Percentiles rank a stretch among this genome's conserved stretches.
These are phyloP conservation scores for Gerosis bhagava DNA, from an alignment of 2,888 invertebrate species.

Conservation along the genomic window DNA sequence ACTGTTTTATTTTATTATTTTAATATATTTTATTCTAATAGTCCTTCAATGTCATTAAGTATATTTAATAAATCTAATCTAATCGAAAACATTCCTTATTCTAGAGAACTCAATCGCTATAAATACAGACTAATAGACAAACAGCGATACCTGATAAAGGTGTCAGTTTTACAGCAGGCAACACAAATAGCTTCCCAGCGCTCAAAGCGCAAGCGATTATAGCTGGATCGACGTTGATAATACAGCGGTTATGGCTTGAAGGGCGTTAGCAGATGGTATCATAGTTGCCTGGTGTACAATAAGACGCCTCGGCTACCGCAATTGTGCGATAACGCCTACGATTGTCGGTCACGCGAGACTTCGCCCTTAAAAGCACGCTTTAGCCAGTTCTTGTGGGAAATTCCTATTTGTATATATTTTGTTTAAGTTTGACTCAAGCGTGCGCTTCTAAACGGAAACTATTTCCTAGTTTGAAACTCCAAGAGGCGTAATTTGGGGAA, in stretches of 20 bases:
- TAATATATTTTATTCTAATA: too few relatives aligned
- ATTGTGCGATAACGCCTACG: slow-evolving; percentile 41
- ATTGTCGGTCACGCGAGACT: slow-evolving; percentile 41
- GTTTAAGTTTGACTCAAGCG: slow-evolving; percentile 22
- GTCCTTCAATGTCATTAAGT: too few relatives aligned
- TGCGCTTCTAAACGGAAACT: slow-evolving; percentile 18
- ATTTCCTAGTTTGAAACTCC: slow-evolving; percentile 17
- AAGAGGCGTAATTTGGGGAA: slow-evolving; percentile 15
- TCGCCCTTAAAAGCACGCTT: slow-evolving; percentile 23
- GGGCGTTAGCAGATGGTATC: slow-evolving; percentile 24
- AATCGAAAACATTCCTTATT: too few relatives aligned
- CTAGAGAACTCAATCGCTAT: slow-evolving; percentile 37
- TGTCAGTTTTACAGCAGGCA: slow-evolving; percentile 36
- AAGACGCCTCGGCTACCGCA: slow-evolving; percentile 37
- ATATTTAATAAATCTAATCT: too few relatives aligned
- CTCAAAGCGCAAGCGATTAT: slow-evolving; percentile 18
- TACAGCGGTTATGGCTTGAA: slow-evolving; percentile 22
- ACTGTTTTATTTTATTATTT: too few relatives aligned
- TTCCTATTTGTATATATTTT: slow-evolving; percentile 23
- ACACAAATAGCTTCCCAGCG: slow-evolving; percentile 22
- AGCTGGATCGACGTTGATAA: slow-evolving; percentile 14
- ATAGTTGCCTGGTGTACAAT: slow-evolving; percentile 29
- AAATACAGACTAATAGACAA: slow-evolving; percentile 38
- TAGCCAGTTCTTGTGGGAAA: slow-evolving; percentile 17
- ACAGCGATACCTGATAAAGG: slow-evolving; percentile 39